These are phyloP conservation scores for Chlorospingus flavigularis DNA, from an alignment of 2,797 vertebrate species.

Conservation along the genomic window DNA sequence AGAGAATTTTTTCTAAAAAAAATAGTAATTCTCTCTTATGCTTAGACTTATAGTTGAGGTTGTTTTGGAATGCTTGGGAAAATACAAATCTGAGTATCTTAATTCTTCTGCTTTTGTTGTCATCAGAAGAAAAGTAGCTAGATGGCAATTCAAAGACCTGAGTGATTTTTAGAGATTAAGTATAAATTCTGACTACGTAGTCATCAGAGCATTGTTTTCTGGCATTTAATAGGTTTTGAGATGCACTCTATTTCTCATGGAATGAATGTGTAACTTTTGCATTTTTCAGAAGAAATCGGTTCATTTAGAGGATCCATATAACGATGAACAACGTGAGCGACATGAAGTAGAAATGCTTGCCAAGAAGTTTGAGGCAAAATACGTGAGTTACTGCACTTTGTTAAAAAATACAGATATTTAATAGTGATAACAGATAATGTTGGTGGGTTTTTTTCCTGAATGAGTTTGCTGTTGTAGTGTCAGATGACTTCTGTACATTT, in stretches of 20 bases:
- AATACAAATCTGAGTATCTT: neutral
- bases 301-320: slow-evolving; percentile 86
- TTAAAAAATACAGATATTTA: neutral
- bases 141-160: neutral
- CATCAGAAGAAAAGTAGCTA: neutral
- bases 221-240: neutral
- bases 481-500: neutral
- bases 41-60: neutral
- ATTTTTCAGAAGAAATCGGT: slow-evolving; percentile 80
- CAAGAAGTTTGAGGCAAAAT: slow-evolving; percentile 96
- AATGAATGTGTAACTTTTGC: neutral
- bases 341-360: slow-evolving; percentile 90
- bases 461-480: neutral
- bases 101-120: neutral
- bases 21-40: neutral
- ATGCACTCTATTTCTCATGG: neutral
- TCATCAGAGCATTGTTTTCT: neutral
- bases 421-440: neutral
- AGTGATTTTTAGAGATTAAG: neutral
- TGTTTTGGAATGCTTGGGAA: neutral
- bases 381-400: slow-evolving; percentile 81
- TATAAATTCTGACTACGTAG: neutral
- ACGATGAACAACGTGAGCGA: slow-evolving; percentile 86
- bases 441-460: neutral
- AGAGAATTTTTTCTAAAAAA: neutral